Percentiles rank a stretch among this genome's conserved stretches.
These are phyloP conservation scores for Forbesichthys papilliferus DNA, from an alignment of 2,113 vertebrate genomes.

Conservation along the genomic window DNA sequence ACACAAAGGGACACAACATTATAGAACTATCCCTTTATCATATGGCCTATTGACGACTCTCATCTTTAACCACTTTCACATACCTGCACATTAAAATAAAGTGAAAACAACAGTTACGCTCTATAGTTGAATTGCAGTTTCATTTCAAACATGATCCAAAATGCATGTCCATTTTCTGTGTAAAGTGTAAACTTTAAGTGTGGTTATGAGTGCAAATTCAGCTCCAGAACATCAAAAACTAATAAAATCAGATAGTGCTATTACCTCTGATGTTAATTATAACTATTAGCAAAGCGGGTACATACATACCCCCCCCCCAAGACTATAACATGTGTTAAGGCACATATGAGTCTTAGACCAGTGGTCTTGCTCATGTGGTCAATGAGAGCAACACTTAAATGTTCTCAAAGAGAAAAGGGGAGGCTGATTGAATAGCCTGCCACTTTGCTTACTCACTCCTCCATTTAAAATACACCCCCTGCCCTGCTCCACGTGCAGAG, in stretches of 20 bases:
- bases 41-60: slow-evolving; percentile 1
- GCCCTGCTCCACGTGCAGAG: slow-evolving; percentile 42
- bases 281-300: too few species aligned
- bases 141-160: too few species aligned
- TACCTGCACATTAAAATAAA: not conserved
- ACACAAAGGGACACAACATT: not conserved
- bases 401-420: slow-evolving; percentile 74
- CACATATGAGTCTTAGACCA: slow-evolving; percentile 84
- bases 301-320: not conserved
- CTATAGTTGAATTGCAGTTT: too few species aligned
- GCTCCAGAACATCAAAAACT: too few species aligned
- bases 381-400: slow-evolving; percentile 77
- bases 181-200: too few species aligned
- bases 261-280: too few species aligned
- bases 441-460: slow-evolving; percentile 73
- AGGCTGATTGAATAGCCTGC: slow-evolving; percentile 85
- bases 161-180: too few species aligned
- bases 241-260: too few species aligned
- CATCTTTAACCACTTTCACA: slow-evolving; percentile 2
- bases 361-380: slow-evolving; percentile 81
- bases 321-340: slow-evolving; percentile 87
- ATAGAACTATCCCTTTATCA: not conserved
- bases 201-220: too few species aligned
- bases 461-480: slow-evolving; percentile 65
- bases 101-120: too few species aligned